Percentiles rank a stretch among this genome's conserved stretches.
Evolutionary conservation across 1,140 invertebrate species (phyloP).

Genomic region (Phymastichus coffea): DNA sequence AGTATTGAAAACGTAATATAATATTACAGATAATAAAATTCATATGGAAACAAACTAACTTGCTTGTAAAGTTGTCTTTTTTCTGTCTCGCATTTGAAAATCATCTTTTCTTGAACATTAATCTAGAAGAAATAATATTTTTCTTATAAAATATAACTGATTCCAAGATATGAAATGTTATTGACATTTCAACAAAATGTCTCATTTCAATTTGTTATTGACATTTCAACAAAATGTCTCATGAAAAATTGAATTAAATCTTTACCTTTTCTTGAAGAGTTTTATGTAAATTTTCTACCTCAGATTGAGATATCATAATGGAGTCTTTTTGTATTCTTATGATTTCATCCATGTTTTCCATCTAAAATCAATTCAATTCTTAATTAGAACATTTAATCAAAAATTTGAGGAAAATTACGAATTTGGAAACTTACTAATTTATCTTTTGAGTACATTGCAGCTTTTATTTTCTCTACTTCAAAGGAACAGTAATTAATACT

Average conservation of each 20-base stretch:
- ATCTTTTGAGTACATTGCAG: constrained; percentile 43
- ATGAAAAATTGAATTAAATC: too few relatives aligned
- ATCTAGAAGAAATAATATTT: too few relatives aligned
- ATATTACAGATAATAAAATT: too few relatives aligned
- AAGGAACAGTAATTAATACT: constrained; percentile 38
- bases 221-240: too few relatives aligned
- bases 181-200: constrained; percentile 13
- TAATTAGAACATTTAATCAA: too few relatives aligned
- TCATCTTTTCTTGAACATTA: constrained; percentile 39
- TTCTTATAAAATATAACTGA: constrained; percentile 26
- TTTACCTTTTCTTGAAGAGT: constrained; percentile 50
- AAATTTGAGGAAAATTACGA: too few relatives aligned
- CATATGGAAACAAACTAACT: too few relatives aligned
- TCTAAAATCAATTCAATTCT: constrained; percentile 35
- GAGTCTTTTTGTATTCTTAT: constrained; percentile 51
- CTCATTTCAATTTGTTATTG: too few relatives aligned
- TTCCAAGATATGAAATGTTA: constrained; percentile 1
- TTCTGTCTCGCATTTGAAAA: constrained; percentile 42
- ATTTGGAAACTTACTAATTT: constrained; percentile 45
- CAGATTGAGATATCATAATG: constrained; percentile 44
- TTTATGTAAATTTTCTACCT: constrained; percentile 46
- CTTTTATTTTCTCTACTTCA: constrained; percentile 45
- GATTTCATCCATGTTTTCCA: constrained; percentile 50
- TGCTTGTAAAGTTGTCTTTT: constrained; percentile 46
- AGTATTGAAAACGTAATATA: too few relatives aligned